Conservation (phyloP, 2,113 vertebrate genomes). For the Etheostoma cragini region DNA sequence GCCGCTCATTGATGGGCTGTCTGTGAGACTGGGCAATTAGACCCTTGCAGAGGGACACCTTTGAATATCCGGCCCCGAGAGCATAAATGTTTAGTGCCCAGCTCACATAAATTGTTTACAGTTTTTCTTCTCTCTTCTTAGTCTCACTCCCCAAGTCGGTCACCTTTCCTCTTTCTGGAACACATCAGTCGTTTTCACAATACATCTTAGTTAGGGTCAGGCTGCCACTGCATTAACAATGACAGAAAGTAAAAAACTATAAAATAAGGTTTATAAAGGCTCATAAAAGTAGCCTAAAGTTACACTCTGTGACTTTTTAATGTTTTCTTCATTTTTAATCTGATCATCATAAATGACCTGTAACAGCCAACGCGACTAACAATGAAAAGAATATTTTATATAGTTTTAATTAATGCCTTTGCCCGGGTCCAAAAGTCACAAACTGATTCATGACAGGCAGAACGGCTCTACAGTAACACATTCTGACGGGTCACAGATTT, state of each 20-base stretch:
- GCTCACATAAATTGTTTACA: background rate
- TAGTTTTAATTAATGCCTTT: too few relatives aligned
- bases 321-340: too few relatives aligned
- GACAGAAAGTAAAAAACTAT: background rate
- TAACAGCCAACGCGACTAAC: too few relatives aligned
- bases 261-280: background rate
- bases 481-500: too few relatives aligned
- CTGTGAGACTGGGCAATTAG: constrained; percentile 41
- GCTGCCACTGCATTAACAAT: background rate
- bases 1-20: constrained; percentile 33
- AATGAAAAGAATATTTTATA: too few relatives aligned
- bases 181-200: background rate
- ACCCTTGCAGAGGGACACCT: constrained; percentile 20
- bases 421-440: too few relatives aligned
- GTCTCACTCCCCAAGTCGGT: background rate
- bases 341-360: too few relatives aligned
- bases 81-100: constrained; percentile 16
- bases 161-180: background rate
- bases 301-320: too few relatives aligned
- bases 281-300: background rate
- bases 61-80: constrained; percentile 42
- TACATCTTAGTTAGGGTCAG: background rate
- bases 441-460: too few relatives aligned
- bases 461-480: too few relatives aligned
- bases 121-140: background rate